These are phyloP conservation scores for Neodiprion fabricii DNA, from an alignment of 1,140 invertebrate species.

Conservation along the genomic window DNA sequence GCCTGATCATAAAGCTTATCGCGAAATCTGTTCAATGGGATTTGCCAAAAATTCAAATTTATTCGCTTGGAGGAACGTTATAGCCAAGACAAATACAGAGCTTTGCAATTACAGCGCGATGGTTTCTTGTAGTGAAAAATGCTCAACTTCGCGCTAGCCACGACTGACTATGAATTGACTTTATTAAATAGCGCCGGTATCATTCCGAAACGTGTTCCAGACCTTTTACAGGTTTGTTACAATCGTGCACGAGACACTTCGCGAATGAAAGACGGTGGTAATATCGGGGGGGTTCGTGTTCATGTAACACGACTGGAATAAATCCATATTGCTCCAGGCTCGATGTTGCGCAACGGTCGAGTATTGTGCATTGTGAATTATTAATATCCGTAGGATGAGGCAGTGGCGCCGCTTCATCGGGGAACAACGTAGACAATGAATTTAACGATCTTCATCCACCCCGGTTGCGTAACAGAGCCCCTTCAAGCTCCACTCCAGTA, in stretches of 20 bases:
- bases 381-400: neutral
- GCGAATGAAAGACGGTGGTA: slow-evolving; percentile 2
- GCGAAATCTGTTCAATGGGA: too few species aligned
- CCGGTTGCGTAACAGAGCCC: neutral
- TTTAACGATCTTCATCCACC: neutral
- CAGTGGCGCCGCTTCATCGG: neutral
- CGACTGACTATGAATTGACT: neutral
- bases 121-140: too few species aligned
- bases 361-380: slow-evolving; percentile 8
- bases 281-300: neutral
- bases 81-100: too few species aligned
- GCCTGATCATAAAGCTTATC: too few species aligned
- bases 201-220: neutral
- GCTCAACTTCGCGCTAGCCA: neutral
- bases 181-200: neutral
- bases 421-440: neutral
- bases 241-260: slow-evolving; percentile 9
- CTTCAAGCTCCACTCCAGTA: neutral
- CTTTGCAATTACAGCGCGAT: too few species aligned
- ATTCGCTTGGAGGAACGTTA: too few species aligned
- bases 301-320: slow-evolving; percentile 16
- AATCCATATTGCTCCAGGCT: slow-evolving; percentile 11
- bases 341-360: slow-evolving; percentile 7
- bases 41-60: too few species aligned
- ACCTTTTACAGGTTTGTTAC: neutral